These are phyloP conservation scores for Toxotes chatareus DNA, from an alignment of 2,113 vertebrate species.

Conservation along the genomic window DNA sequence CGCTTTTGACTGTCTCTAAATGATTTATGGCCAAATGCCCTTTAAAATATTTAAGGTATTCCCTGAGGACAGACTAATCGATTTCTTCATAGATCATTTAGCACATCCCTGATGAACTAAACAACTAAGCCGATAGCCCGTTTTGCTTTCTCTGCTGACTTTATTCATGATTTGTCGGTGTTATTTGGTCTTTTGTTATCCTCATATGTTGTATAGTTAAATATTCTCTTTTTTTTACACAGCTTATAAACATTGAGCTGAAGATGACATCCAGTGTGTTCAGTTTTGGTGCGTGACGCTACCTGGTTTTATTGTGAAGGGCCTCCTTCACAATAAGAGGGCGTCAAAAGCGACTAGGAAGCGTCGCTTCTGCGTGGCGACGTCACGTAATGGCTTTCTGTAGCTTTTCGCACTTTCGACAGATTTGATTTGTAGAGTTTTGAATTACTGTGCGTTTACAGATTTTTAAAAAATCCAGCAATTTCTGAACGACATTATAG, in stretches of 20 bases:
- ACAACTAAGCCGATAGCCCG: too few species aligned
- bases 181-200: neutral
- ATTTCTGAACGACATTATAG: rapidly evolving
- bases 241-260: neutral
- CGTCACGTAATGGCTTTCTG: neutral
- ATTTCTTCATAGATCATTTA: neutral
- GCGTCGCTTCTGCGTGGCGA: constrained; percentile 1
- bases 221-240: neutral
- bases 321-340: neutral
- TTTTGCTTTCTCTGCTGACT: neutral
- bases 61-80: neutral
- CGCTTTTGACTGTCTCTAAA: too few species aligned
- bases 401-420: constrained; percentile 60
- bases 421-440: rapidly evolving
- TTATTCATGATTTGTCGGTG: neutral
- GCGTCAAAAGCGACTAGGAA: too few species aligned
- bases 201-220: neutral
- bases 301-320: constrained; percentile 38
- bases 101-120: neutral
- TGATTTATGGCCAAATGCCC: neutral
- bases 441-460: neutral
- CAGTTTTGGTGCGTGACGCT: neutral
- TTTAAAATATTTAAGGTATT: neutral
- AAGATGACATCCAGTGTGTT: neutral
- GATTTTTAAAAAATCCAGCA: neutral